These are phyloP conservation scores for Plumapathes pennacea DNA, from an alignment of 92 coral and sea anemone genomes.

Conservation along the genomic window DNA sequence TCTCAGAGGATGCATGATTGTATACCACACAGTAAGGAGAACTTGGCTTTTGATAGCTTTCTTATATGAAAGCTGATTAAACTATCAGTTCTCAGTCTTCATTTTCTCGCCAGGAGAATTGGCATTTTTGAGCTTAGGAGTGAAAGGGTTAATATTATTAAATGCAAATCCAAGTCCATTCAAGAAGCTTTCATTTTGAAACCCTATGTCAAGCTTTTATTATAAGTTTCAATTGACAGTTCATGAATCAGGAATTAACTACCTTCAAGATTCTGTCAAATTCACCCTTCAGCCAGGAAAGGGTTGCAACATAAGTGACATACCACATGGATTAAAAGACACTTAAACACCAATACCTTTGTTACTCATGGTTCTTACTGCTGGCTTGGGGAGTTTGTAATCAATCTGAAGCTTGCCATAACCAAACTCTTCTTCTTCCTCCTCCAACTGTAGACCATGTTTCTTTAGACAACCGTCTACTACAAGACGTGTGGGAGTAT, in stretches of 20 bases:
- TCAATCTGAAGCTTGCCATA: conserved; percentile 89
- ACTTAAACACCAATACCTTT: conserved; percentile 45
- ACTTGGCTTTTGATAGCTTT: no score
- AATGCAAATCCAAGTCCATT: background rate
- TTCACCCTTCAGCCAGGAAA: no score
- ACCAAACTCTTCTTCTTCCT: conserved; percentile 89
- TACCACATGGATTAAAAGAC: background rate
- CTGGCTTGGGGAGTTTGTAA: conserved; percentile 76
- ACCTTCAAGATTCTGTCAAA: background rate
- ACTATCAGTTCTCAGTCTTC: no score
- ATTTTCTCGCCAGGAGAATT: no score
- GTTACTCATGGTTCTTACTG: conserved; percentile 48
- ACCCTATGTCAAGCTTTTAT: no score
- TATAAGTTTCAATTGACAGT: no score
- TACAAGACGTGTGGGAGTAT: conserved; percentile 75
- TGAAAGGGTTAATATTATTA: background rate
- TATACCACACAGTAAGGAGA: no score
- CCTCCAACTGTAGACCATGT: conserved; percentile 53
- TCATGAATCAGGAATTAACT: no score
- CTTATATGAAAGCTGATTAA: no score
- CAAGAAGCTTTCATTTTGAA: no score
- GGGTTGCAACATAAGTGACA: no score
- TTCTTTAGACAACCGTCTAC: conserved; percentile 84
- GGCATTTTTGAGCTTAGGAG: background rate
- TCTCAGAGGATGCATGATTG: no score